Conservation (phyloP, 1,140 invertebrate genomes). For the Aphis craccivora region DNA sequence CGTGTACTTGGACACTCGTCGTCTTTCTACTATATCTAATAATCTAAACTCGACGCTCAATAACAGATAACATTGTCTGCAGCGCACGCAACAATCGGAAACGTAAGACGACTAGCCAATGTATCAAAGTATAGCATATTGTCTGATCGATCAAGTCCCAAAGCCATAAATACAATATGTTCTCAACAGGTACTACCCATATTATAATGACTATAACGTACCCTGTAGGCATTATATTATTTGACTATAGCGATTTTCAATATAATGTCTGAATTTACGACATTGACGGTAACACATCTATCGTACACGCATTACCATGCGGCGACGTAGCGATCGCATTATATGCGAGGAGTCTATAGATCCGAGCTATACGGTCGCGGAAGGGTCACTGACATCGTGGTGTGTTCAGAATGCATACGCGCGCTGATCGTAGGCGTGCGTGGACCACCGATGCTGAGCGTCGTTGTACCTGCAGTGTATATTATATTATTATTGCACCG, state of each 20-base stretch:
- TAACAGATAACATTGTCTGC: too few species aligned
- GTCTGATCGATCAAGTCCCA: neutral
- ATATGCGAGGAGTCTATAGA: neutral
- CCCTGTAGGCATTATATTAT: neutral
- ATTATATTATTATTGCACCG: neutral
- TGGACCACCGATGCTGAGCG: neutral
- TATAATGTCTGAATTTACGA: neutral
- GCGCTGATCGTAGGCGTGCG: conserved; percentile 19
- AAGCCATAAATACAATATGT: neutral
- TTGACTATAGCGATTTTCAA: neutral
- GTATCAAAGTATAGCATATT: neutral
- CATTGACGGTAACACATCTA: neutral
- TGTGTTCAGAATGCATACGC: neutral
- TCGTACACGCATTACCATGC: neutral
- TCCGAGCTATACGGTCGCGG: neutral
- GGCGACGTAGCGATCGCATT: neutral
- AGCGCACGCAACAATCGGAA: neutral
- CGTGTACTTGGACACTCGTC: too few species aligned
- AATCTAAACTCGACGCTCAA: too few species aligned
- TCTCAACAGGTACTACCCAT: neutral
- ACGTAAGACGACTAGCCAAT: neutral
- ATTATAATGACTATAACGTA: neutral
- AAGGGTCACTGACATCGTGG: conserved; percentile 33
- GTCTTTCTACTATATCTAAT: too few species aligned
- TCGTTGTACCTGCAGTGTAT: neutral